Evolutionary conservation across 2,797 vertebrate genomes (phyloP), one percentile per base, ranked within the genome.

Genomic region (Eutrigla gurnardus): DNA sequence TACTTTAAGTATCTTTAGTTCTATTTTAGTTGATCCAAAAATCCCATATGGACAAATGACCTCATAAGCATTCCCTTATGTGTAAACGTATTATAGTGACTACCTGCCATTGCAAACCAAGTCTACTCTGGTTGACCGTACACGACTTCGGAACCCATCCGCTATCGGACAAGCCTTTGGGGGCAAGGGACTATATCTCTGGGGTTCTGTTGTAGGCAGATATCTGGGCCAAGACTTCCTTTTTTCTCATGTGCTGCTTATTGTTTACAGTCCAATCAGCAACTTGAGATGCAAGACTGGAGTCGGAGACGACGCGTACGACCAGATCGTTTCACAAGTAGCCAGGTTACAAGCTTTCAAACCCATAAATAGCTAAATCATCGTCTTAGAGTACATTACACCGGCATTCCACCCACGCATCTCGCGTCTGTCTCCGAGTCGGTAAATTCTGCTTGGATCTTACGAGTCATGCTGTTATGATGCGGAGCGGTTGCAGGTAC

Each of bases 371-470:
- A 49, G 46, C 6, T 7, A 14, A 14, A 45, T 45, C 43, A 45
- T 25, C 25, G 25, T 25, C 25, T 25, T 86, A 77, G 83, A 86
- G 79, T 43, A 83, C 50, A 5, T 83, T 71, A 75, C 79, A 81
- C 75, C 82, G 82, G 78, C 25, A 12, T 55, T 75, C 62, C 86
- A 17, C 84, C 89, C 76, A 86, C 86, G 53, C 78, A 86, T 84
- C 81, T 85, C 81, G 73, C 88, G 86, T 89, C 81, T 32, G 53
- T 79, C 62, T 86, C 75, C 77, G 80, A 77, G 80, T 84, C 77
- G 87, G 75, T 77, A 49, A 63, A 70, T 72, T 86, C 69, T 47
- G 59, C 53, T 71, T 60, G 35, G 47, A 78, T 62, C 65, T 71
- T 66, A 40, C 33, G 25, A 39, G 57, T 65, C 45, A 59, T 61